Evolutionary conservation across 2,888 invertebrate genomes (phyloP), one percentile per base, ranked within the genome.

Genomic region (Odiellus spinosus): DNA sequence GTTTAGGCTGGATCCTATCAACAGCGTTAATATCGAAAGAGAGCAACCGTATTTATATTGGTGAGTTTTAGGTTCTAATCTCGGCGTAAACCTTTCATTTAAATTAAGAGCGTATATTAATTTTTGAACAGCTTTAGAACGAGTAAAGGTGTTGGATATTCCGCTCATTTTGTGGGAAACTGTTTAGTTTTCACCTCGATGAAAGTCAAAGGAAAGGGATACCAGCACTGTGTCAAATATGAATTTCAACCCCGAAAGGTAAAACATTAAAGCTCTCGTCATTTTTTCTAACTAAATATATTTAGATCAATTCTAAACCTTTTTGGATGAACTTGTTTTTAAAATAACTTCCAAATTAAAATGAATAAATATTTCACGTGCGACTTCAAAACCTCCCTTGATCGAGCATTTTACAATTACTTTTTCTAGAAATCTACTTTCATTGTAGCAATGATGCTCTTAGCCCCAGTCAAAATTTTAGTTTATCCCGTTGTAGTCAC

Each of bases 171-270:
- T 71, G 90, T 98, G 59, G 98, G 98, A 59, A 95, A 93, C 72
- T 95, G 96, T 69, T 76, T 98, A 57, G 96, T 98, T 54, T 76
- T 99, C 60, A 95, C 95, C 21, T 91, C 93, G 26, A 95, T 95
- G 90, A 96, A 95, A 73, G 81, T 95, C 56, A 90, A 93, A 65
- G 95, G 91, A 61, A 96, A 96, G 73, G 95, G 95, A 56, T 93
- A 95, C 73, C 96, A 96, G 70, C 95, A 96, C 71, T 98, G 96
- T 75, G 90, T 98, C 67, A 95, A 95, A 73, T 95, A 93, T 68
- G 96, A 98, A 72, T 96, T 98, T 71, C 90, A 88, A 66, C 96
- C 98, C 35, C 78, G 96, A 68, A 88, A 84, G 78, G 85, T 85
- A 52, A 61, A 58, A 44, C 2, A 44, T n/a, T n/a, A n/a, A n/a